Conservation (phyloP, 2,888 invertebrate genomes). For the Galerucella pusilla region DNA sequence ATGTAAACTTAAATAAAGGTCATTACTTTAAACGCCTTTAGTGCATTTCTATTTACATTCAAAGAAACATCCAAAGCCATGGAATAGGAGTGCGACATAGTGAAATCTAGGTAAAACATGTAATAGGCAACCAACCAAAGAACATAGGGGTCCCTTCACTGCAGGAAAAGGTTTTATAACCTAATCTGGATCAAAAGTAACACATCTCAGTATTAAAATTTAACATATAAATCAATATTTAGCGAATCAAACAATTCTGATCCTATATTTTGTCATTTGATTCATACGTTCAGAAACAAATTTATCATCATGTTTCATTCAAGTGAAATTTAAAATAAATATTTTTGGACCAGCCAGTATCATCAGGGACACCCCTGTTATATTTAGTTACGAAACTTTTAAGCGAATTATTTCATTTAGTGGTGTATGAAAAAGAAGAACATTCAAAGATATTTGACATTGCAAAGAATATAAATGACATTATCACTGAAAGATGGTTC, state of each 20-base stretch:
- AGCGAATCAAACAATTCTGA: not conserved
- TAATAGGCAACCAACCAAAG: slow-evolving; percentile 68
- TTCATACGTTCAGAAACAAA: too few species aligned
- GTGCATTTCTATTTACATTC: slow-evolving; percentile 52
- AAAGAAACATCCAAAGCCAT: slow-evolving; percentile 60
- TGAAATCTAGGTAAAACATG: slow-evolving; percentile 68
- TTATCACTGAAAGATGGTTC: too few species aligned
- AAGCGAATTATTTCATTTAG: too few species aligned
- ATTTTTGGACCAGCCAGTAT: too few species aligned
- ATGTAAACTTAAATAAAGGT: slow-evolving; percentile 31
- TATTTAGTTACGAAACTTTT: too few species aligned
- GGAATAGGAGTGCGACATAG: slow-evolving; percentile 61
- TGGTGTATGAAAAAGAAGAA: too few species aligned
- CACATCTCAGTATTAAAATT: not conserved
- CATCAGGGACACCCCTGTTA: too few species aligned
- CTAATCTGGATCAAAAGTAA: slow-evolving; percentile 4
- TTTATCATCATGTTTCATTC: too few species aligned
- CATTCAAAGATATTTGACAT: too few species aligned
- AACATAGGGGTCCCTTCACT: slow-evolving; percentile 51
- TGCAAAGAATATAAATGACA: too few species aligned
- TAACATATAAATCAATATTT: not conserved
- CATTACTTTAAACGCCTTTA: slow-evolving; percentile 23
- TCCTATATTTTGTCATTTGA: too few species aligned
- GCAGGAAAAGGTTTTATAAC: slow-evolving; percentile 24
- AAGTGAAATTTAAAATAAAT: too few species aligned